phyloP scores from a whole-genome alignment of 2,113 vertebrate genomes.

The Garra rufa region DNA sequence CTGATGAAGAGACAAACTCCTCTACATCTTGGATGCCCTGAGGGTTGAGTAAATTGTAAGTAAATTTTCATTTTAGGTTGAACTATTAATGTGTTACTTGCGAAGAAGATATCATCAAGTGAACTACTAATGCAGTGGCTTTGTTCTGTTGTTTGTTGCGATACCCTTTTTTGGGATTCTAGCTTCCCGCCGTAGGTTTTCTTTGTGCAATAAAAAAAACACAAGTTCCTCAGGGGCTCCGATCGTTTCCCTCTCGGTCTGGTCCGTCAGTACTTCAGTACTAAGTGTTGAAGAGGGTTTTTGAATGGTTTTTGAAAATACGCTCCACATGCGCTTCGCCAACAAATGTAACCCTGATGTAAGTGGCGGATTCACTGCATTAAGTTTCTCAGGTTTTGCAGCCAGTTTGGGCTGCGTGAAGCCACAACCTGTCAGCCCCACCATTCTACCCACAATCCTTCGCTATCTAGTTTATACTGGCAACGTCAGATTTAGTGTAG shows the following conservation, averaged over 20 bases:
- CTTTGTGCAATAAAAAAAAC: constrained; percentile 49
- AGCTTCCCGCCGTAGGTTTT: constrained; percentile 22
- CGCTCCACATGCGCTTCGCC: constrained; percentile 3
- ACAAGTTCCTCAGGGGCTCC: constrained; percentile 48
- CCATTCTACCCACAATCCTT: not conserved
- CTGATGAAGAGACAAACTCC: not conserved
- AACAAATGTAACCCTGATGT: constrained; percentile 30
- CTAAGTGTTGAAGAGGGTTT: constrained; percentile 41
- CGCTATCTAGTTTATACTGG: not conserved
- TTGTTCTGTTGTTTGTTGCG: not conserved
- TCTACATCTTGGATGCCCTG: no score
- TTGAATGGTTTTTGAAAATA: constrained; percentile 27
- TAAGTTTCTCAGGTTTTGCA: constrained; percentile 59
- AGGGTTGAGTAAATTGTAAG: not conserved
- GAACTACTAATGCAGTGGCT: not conserved
- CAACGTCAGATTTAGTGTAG: not conserved
- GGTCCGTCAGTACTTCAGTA: constrained; percentile 36
- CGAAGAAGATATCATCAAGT: not conserved
- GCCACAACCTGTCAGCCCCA: not conserved
- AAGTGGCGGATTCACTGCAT: constrained; percentile 50
- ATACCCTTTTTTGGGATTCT: no score
- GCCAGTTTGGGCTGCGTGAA: not conserved
- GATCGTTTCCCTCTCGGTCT: constrained; percentile 40
- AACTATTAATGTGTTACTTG: not conserved
- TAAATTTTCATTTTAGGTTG: no score